A percentile compares a stretch with the other conserved stretches of the same genome.
These are phyloP conservation scores for Leptopterna dolabrata DNA, from an alignment of 2,888 invertebrate genomes.

Conservation along the genomic window DNA sequence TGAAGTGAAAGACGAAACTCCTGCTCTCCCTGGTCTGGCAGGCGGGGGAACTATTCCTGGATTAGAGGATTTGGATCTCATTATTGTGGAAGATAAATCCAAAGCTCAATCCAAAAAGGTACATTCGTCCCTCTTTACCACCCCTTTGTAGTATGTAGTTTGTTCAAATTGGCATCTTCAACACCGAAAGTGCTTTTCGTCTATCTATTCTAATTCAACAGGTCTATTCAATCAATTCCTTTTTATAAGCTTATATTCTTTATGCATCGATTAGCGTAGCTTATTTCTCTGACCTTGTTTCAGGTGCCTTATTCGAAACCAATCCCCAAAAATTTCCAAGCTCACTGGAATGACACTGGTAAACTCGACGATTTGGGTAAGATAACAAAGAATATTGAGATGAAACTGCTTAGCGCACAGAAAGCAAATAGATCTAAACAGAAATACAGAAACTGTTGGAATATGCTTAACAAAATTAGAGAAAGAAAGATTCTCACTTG, in stretches of 20 bases:
- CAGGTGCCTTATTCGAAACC: constrained; percentile 93
- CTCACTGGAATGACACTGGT: constrained; percentile 92
- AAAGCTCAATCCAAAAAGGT: constrained; percentile 67
- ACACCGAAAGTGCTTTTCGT: no score
- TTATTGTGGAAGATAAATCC: constrained; percentile 75
- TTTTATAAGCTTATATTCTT: no score
- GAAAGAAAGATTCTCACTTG: no score
- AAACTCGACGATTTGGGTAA: constrained; percentile 63
- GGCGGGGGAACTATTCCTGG: constrained; percentile 78
- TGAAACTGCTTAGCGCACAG: no score
- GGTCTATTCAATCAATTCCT: no score
- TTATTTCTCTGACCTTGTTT: background rate
- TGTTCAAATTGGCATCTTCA: no score
- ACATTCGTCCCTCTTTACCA: background rate
- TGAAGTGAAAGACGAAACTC: constrained; percentile 69
- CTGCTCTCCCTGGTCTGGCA: constrained; percentile 65
- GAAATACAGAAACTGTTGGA: no score
- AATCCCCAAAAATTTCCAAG: constrained; percentile 95
- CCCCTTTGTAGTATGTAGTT: no score
- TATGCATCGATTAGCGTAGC: no score
- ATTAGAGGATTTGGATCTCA: constrained; percentile 85
- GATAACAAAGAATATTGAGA: background rate
- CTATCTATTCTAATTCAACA: no score
- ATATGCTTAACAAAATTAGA: no score
- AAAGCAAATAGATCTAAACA: no score